Evolutionary conservation across 2,888 invertebrate genomes (phyloP).

Genomic region (Craniophora ligustri): DNA sequence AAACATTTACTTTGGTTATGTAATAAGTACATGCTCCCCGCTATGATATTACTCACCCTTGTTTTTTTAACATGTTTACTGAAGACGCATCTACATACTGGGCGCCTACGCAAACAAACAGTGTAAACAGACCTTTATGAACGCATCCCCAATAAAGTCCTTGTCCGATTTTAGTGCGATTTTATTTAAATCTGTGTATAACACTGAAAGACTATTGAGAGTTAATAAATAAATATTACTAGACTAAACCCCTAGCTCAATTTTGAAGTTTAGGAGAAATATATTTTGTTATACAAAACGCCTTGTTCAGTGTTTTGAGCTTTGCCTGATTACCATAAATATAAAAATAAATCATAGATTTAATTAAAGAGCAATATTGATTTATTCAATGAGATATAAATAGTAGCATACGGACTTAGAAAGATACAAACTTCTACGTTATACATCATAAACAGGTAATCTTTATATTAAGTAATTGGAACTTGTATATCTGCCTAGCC

Average conservation of each 20-base stretch:
- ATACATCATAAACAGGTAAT: too few relatives aligned
- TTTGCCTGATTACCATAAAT: too few relatives aligned
- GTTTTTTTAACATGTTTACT: conserved; percentile 87
- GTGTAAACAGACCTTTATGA: conserved; percentile 85
- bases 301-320: too few relatives aligned
- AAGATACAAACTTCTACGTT: too few relatives aligned
- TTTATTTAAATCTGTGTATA: conserved; percentile 63
- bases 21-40: conserved; percentile 55
- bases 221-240: too few relatives aligned
- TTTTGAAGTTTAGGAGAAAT: conserved; percentile 45
- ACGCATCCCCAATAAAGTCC: conserved; percentile 76
- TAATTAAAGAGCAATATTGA: too few relatives aligned
- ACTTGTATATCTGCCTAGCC: background rate
- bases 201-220: too few relatives aligned
- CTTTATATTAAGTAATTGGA: too few relatives aligned
- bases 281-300: conserved; percentile 50
- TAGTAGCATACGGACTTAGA: too few relatives aligned
- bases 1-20: conserved; percentile 69
- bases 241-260: too few relatives aligned
- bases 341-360: too few relatives aligned
- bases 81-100: conserved; percentile 86
- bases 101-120: conserved; percentile 82
- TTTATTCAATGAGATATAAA: too few relatives aligned
- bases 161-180: conserved; percentile 67
- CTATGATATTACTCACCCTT: conserved; percentile 78